phyloP scores from a whole-genome alignment of 1,140 invertebrate species.

The Micrasema minimum region DNA sequence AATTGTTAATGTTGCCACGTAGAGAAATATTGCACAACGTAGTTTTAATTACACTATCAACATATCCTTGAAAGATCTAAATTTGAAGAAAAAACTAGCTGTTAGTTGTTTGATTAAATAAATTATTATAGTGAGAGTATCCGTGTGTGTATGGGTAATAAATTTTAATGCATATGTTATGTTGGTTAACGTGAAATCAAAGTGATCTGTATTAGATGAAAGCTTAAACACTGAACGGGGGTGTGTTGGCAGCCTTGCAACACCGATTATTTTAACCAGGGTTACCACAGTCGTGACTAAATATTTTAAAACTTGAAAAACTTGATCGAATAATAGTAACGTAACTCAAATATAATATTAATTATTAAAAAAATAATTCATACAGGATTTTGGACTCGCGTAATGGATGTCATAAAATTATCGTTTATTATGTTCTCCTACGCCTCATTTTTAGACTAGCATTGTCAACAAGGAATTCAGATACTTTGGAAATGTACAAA shows the following conservation, averaged over 20 bases:
- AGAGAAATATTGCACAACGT: not conserved
- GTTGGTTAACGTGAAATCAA: slow-evolving; percentile 27
- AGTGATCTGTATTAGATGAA: slow-evolving; percentile 49
- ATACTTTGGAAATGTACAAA: no score
- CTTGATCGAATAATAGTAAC: no score
- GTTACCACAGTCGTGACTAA: no score
- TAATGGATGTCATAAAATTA: not conserved
- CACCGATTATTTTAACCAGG: slow-evolving; percentile 21
- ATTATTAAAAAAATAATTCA: not conserved
- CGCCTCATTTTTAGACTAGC: no score
- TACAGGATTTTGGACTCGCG: not conserved
- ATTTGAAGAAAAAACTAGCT: not conserved
- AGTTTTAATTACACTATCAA: slow-evolving; percentile 8
- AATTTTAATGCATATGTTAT: slow-evolving; percentile 8
- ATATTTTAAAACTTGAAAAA: no score
- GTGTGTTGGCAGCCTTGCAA: slow-evolving; percentile 39
- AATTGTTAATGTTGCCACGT: not conserved
- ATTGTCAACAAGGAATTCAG: no score
- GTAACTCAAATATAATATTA: no score
- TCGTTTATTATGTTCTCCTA: not conserved
- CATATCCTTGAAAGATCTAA: slow-evolving; percentile 2
- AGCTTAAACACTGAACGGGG: slow-evolving; percentile 42
- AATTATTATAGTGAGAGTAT: not conserved
- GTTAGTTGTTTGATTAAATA: slow-evolving; percentile 5
- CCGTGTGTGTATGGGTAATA: not conserved